Evolutionary conservation across 1,140 invertebrate genomes (phyloP), one percentile per base, ranked within the genome.

Genomic region (Caenorhabditis inopinata): DNA sequence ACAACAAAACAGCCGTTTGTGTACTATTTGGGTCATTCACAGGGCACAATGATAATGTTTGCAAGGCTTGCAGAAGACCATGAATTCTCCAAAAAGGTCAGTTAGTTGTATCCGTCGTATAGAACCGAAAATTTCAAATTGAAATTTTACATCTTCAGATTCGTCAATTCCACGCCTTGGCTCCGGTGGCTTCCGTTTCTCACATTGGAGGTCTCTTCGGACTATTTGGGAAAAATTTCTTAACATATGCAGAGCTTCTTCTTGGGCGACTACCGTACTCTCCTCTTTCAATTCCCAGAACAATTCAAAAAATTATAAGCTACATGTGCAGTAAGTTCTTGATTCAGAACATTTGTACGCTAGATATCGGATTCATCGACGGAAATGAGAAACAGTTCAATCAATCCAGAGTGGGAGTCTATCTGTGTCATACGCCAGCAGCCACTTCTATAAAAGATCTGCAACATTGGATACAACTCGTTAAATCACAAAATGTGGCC

Each of bases 1-100:
- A 58, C 76, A 78, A 88, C 89, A 18, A 83, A 84, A 68, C 58
- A 68, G 47, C 48, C 83, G 45, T 74, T 48, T 16, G 53, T 90
- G 3, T 85, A 85, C 68, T 91, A 91, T 83, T 83, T 90, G 1
- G 90, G 90, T 6, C 90, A 90, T 82, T 90, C 90, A 18, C 90
- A 91, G 79, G 90, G 90, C 51, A 90, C 89, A 6, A 79, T 88
- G 48, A 89, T 90, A 5, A 88, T 85, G 49, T 91, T 91, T 83
- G 85, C 86, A 9, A 84, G 84, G 23, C 84, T 90, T 18, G 84
- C 88, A 1, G 47, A 80, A 16, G 74, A 68, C 23, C 11, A 23
- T 27, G 74, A 77, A 9, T 84, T 84, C 46, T 18, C 83, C 5
- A 79, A 47, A 16, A 84, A 84, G 79, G 83, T 84, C 5, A 9